Evolutionary conservation across 2,113 vertebrate species (phyloP), one percentile per base, ranked within the genome.

Genomic region (Suricata suricatta): DNA sequence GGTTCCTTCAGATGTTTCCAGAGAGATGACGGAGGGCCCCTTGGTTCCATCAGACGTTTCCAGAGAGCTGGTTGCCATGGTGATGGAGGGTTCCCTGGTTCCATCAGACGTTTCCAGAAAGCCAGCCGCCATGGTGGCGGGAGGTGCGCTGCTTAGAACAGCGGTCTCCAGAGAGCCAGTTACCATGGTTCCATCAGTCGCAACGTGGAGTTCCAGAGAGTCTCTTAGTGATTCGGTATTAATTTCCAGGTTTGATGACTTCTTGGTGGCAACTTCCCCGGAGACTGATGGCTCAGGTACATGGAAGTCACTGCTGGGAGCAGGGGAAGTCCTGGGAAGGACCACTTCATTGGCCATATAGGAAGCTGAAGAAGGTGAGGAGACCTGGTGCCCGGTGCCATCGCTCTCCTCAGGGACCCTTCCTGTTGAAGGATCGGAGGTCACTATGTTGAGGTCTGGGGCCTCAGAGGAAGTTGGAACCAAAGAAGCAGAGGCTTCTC

Each of bases 401-500:
- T 9, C 3, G 12, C 0, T 2, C 25, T 54, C 6, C 31, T 33
- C 17, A 31, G 27, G 1, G 47, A 25, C 15, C 31, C 4, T 1
- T 25, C 7, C 31, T 38, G 2, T 2, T n/a, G 5, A 3, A 66
- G 35, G 27, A 25, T 1, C 0, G 3, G 77, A 9, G 4, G 2
- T 4, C 12, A 0, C 0, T 69, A 64, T 25, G 38, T 1, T 50
- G 76, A 14, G 3, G n/a, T 2, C 21, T 57, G 0, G 1, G 38
- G 8, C 15, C 68, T 52, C 68, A 12, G 19, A 3, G 27, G 0
- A 15, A 80, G 2, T 0, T 11, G 44, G 1, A 11, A 1, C 50
- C 3, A 2, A 69, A 85, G 94, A 11, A 71, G 0, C 0, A 71
- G 19, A 47, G n/a, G 4, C 0, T 5, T 0, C 0, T 29, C 0